phyloP scores from a whole-genome alignment of 2,888 invertebrate genomes.

The Linnaemya vulpina region DNA sequence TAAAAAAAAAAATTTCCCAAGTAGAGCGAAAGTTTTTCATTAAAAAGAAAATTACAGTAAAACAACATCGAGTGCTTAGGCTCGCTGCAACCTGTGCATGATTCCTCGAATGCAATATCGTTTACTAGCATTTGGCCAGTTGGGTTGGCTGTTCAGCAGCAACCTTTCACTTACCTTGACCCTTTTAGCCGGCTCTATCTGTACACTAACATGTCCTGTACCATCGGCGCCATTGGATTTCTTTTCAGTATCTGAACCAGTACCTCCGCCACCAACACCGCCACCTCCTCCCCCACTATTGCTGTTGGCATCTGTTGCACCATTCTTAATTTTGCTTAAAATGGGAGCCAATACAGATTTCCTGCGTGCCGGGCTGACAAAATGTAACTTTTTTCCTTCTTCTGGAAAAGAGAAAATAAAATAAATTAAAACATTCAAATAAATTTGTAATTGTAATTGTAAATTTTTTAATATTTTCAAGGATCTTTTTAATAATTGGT shows the following conservation, averaged over 20 bases:
- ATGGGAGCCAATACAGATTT: conserved; percentile 82
- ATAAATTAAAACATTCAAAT: not conserved
- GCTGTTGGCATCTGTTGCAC: conserved; percentile 76
- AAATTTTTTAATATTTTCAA: conserved; percentile 38
- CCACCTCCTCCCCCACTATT: conserved; percentile 67
- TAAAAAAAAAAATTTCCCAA: too few species aligned
- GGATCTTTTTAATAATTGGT: conserved; percentile 15
- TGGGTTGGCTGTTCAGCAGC: not conserved
- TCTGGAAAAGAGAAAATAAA: conserved; percentile 74
- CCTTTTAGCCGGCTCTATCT: conserved; percentile 82
- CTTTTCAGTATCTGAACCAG: conserved; percentile 75
- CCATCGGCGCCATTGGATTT: conserved; percentile 76
- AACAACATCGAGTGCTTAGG: too few species aligned
- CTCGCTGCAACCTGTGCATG: too few species aligned
- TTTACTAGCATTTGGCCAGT: too few species aligned
- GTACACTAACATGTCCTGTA: conserved; percentile 80
- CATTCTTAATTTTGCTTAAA: conserved; percentile 81
- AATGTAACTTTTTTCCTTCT: conserved; percentile 83
- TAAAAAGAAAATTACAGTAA: too few species aligned
- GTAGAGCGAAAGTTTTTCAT: too few species aligned
- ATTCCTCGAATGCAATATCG: too few species aligned
- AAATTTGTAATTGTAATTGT: not conserved
- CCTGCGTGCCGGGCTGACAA: conserved; percentile 81
- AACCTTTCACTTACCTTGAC: conserved; percentile 79
- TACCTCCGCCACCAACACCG: conserved; percentile 49